Evolutionary conservation across 2,113 vertebrate species (phyloP).

Genomic region (Xiphias gladius): DNA sequence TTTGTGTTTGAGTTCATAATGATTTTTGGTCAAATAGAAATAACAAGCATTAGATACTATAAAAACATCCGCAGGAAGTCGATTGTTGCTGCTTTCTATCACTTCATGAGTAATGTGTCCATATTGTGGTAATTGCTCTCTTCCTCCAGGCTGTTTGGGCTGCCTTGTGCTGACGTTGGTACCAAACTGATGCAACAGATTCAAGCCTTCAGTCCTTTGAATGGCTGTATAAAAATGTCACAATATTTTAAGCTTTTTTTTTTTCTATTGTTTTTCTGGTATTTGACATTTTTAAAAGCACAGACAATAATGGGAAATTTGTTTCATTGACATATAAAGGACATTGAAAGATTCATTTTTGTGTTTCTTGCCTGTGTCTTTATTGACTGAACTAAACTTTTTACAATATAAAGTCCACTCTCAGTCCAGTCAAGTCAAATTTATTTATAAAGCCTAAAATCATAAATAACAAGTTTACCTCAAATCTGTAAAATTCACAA

Average conservation of each 20-base stretch:
- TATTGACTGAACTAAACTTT: no score
- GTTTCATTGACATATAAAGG: no score
- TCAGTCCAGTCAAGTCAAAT: no score
- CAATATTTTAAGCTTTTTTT: constrained; percentile 7
- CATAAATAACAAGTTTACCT: no score
- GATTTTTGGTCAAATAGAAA: neutral
- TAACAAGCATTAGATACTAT: neutral
- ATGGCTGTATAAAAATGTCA: constrained; percentile 16
- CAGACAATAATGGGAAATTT: neutral
- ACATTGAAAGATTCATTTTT: no score
- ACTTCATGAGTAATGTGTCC: neutral
- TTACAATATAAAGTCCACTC: no score
- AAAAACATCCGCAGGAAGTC: neutral
- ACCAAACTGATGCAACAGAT: constrained; percentile 30
- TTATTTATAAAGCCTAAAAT: no score
- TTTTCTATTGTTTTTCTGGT: neutral
- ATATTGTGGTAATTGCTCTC: constrained; percentile 8
- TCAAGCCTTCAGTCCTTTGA: constrained; percentile 11
- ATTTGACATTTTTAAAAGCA: neutral
- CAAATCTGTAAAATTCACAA: no score
- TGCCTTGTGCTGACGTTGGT: constrained; percentile 36
- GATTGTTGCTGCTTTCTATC: neutral
- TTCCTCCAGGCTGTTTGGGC: constrained; percentile 38
- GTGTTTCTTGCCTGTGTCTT: no score
- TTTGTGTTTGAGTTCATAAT: neutral